phyloP scores from a whole-genome alignment of 2,113 vertebrate genomes.

The Salminus brasiliensis region DNA sequence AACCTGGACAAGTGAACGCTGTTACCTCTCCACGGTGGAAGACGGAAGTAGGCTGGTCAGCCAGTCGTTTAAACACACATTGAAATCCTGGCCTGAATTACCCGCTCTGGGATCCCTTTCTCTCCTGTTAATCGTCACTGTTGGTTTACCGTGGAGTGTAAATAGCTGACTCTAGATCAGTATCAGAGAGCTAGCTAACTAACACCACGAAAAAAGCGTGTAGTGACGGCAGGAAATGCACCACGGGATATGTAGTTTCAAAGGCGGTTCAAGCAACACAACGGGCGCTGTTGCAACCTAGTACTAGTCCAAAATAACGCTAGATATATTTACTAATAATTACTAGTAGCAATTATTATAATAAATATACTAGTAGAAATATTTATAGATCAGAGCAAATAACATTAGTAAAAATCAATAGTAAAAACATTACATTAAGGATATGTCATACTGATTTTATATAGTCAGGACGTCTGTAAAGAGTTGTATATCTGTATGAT shows the following conservation, averaged over 20 bases:
- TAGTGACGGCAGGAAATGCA: neutral
- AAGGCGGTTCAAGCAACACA: no score
- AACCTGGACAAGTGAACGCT: neutral
- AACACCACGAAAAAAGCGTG: neutral
- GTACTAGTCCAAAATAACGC: no score
- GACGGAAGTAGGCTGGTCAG: neutral
- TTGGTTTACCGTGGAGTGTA: neutral
- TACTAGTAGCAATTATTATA: no score
- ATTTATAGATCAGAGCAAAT: no score
- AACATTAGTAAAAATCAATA: no score
- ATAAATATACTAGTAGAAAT: no score
- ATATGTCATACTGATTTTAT: no score
- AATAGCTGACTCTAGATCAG: conserved; percentile 8
- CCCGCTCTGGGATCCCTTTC: conserved; percentile 2
- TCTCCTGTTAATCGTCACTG: neutral
- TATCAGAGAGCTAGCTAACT: neutral
- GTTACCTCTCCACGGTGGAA: neutral
- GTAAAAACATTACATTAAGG: no score
- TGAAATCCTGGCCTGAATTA: neutral
- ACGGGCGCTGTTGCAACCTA: no score
- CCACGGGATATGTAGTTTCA: conserved; percentile 14
- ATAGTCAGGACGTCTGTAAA: no score
- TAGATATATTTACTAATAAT: no score
- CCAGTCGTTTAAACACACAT: neutral
- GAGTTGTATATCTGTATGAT: no score